Percentiles rank a stretch among this genome's conserved stretches.
phyloP scores from a whole-genome alignment of 2,113 vertebrate genomes.

The Psephotus haematonotus region DNA sequence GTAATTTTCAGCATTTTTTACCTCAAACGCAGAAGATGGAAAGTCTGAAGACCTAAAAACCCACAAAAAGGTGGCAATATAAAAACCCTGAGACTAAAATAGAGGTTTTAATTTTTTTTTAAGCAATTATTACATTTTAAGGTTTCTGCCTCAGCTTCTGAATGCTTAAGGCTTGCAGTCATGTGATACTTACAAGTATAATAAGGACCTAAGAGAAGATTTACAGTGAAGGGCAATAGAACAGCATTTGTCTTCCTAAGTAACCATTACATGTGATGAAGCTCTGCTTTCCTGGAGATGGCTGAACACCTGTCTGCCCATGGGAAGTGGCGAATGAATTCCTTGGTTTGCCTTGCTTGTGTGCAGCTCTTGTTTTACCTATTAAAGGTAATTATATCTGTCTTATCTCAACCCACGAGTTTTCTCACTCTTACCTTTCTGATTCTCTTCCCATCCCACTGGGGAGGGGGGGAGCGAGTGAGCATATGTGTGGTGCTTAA shows the following conservation, averaged over 20 bases:
- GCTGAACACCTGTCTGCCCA: neutral
- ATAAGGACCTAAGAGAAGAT: neutral
- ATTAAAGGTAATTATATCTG: neutral
- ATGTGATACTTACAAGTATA: neutral
- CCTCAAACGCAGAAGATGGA: neutral
- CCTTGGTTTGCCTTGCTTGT: neutral
- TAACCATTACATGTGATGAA: neutral
- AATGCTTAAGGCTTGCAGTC: neutral
- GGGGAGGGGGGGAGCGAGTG: neutral
- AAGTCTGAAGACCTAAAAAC: neutral
- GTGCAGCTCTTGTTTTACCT: neutral
- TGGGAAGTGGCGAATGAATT: neutral
- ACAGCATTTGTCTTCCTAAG: neutral
- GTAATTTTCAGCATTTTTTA: neutral
- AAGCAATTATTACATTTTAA: neutral
- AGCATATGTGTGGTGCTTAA: neutral
- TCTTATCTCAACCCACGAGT: neutral
- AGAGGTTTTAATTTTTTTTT: neutral
- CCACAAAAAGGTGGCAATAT: neutral
- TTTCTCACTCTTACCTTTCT: neutral
- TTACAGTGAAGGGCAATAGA: neutral
- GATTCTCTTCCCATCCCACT: neutral
- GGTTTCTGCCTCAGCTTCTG: neutral
- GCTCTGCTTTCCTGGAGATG: neutral
- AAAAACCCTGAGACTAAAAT: neutral